phyloP scores from a whole-genome alignment of 2,888 invertebrate species.

The Heteropelma amictum region DNA sequence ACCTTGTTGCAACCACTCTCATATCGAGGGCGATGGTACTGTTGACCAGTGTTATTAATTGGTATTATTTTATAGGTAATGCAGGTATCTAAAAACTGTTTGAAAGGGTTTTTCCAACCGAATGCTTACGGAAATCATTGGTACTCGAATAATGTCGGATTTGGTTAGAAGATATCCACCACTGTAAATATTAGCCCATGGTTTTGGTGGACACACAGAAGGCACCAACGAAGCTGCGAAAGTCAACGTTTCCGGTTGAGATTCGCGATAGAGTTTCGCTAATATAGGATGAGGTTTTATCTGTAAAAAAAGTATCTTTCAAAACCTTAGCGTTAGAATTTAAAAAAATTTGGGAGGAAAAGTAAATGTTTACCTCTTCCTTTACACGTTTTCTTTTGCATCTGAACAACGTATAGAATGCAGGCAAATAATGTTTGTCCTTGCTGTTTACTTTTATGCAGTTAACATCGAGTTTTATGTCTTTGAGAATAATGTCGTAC shows the following conservation, averaged over 20 bases:
- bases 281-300: conserved; percentile 91
- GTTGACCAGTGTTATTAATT: too few species aligned
- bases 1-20: too few species aligned
- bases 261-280: conserved; percentile 84
- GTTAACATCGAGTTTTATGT: conserved; percentile 90
- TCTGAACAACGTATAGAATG: conserved; percentile 89
- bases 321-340: background rate
- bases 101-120: background rate
- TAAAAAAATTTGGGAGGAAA: background rate
- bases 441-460: conserved; percentile 75
- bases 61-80: too few species aligned
- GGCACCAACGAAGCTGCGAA: conserved; percentile 88
- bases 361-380: conserved; percentile 80
- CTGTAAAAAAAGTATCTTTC: conserved; percentile 62
- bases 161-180: conserved; percentile 89
- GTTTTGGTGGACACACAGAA: conserved; percentile 90
- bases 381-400: conserved; percentile 82
- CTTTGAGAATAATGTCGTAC: conserved; percentile 91
- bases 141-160: conserved; percentile 81
- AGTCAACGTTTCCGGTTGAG: conserved; percentile 83
- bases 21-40: too few species aligned
- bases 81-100: too few species aligned
- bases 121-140: conserved; percentile 66
- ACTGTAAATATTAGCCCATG: conserved; percentile 85
- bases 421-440: conserved; percentile 81